Conservation (phyloP, 1,140 invertebrate genomes). For the Ceratosolen fusciceps region DNA sequence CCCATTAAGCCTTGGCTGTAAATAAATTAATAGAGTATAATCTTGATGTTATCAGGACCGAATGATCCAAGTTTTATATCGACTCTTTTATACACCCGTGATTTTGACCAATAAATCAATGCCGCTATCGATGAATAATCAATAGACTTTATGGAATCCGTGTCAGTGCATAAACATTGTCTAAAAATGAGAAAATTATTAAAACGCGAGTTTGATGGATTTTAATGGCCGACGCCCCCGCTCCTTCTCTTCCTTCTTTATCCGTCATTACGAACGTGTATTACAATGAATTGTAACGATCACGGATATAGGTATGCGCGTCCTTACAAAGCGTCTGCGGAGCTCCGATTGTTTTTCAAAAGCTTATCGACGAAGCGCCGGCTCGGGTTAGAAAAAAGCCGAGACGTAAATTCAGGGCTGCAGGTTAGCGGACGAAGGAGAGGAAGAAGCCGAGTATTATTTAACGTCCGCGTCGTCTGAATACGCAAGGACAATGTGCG, state of each 20-base stretch:
- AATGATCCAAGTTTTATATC: background rate
- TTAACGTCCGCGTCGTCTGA: background rate
- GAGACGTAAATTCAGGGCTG: too few species aligned
- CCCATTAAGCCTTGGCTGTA: background rate
- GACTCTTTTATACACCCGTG: background rate
- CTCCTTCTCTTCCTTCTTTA: background rate
- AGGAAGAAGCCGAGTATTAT: background rate
- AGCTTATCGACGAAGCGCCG: too few species aligned
- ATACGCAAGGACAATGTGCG: background rate
- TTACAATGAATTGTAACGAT: too few species aligned
- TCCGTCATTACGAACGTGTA: too few species aligned
- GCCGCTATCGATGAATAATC: background rate
- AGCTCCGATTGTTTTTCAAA: too few species aligned
- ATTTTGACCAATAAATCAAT: constrained; percentile 22
- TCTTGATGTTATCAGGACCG: background rate
- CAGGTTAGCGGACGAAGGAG: too few species aligned
- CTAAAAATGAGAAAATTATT: background rate
- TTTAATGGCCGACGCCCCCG: background rate
- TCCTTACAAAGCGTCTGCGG: too few species aligned
- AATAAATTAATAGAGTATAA: background rate
- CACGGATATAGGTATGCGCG: too few species aligned
- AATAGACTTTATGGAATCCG: background rate
- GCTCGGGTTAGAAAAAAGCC: too few species aligned
- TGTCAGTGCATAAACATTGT: background rate
- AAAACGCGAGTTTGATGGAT: background rate